Evolutionary conservation across 30 jellyfish, hydroid and myxozoan genomes (phyloP), one percentile per base, ranked within the genome.

Genomic region (Cassiopea xamachana): DNA sequence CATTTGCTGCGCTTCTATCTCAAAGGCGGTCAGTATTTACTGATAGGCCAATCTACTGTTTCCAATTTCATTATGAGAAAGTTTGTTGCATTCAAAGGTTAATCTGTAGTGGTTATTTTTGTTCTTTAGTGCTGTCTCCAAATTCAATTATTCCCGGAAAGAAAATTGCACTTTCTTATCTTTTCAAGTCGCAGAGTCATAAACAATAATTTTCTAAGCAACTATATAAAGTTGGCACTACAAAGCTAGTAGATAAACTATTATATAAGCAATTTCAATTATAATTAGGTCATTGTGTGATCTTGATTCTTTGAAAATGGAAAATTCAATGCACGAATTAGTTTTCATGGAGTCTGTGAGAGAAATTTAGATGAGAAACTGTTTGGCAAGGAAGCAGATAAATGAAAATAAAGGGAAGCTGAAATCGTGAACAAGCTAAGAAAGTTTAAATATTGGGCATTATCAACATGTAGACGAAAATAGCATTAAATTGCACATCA

Each of bases 141-240:
- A 78, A 78, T 48, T n/a, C 60, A 78, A 78, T 78, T 78, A 78
- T 58, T 49, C 69, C 87, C 87, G 87, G 87, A 78, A 51, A 78
- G 87, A 18, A 78, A 78, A 45, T 78, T 13, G 48, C 50, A 48
- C 39, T 9, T 46, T 48, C 69, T 60, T 78, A 78, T 78, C 87
- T 49, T 70, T 9, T 49, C 75, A 48, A 18, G 47, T 58, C 12
- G 55, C 16, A 47, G 60, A 50, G 75, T 1, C 87, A 75, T 74
- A 78, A 78, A 78, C 74, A 1, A 51, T 8, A 16, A 43, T 43
- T 43, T 71, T 71, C 58, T 19, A 51, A 18, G 27, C 55, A 6
- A 10, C 80, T 18, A 71, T 71, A 14, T 71, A 19, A 67, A 71
- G 80, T 0, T 27, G 2, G 9, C 80, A 43, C n/a, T 71, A 7